phyloP scores from a whole-genome alignment of 2,113 vertebrate genomes.

The Sebastes fasciatus region DNA sequence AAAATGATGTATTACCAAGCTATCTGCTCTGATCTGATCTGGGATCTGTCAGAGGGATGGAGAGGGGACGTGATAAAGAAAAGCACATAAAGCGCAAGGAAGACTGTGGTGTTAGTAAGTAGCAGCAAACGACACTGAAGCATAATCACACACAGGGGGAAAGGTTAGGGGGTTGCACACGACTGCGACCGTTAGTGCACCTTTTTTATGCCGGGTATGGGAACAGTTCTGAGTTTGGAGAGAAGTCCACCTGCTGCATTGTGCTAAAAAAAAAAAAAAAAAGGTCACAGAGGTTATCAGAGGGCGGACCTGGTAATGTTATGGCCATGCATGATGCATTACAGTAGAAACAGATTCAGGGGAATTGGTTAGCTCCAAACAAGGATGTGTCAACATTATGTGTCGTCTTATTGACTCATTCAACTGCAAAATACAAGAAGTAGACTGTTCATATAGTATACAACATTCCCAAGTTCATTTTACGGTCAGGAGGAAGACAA shows the following conservation, averaged over 20 bases:
- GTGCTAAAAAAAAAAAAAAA: constrained; percentile 90
- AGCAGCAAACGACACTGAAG: constrained; percentile 60
- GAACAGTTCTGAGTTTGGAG: constrained; percentile 90
- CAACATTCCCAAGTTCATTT: neutral
- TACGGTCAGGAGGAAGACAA: neutral
- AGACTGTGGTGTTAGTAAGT: constrained; percentile 59
- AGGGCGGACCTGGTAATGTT: neutral
- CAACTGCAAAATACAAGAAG: neutral
- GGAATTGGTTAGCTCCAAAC: constrained; percentile 18
- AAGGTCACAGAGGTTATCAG: constrained; percentile 85
- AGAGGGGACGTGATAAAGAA: constrained; percentile 17
- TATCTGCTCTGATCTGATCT: neutral
- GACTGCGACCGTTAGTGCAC: too few relatives aligned
- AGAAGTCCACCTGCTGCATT: constrained; percentile 88
- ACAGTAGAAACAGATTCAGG: constrained; percentile 3
- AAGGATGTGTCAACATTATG: neutral
- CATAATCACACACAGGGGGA: constrained; percentile 20
- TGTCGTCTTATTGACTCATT: neutral
- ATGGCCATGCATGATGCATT: constrained; percentile 2
- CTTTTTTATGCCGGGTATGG: constrained; percentile 90
- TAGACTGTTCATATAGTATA: neutral
- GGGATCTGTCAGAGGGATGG: constrained; percentile 8
- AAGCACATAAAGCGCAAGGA: constrained; percentile 23
- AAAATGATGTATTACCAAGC: too few relatives aligned
- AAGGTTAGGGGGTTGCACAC: constrained; percentile 51